These are phyloP conservation scores for Ceyx margarethae DNA, from an alignment of 2,113 vertebrate species.

Conservation along the genomic window DNA sequence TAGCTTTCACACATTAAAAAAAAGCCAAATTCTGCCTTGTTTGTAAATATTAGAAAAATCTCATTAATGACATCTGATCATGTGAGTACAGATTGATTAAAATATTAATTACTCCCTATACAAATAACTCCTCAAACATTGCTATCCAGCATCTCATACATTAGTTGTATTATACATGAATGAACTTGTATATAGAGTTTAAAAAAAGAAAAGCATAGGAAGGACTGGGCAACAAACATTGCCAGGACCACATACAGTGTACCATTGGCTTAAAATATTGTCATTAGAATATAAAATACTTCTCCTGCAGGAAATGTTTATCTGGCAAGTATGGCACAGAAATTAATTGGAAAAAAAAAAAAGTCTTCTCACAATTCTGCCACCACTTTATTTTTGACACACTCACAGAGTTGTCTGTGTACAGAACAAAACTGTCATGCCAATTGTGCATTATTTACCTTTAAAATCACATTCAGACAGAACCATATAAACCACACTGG, in stretches of 20 bases:
- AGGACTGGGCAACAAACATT: background rate
- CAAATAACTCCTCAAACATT: background rate
- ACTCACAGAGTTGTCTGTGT: background rate
- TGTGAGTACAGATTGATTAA: background rate
- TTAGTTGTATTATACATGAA: background rate
- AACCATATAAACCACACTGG: slow-evolving; percentile 91
- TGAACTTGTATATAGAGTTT: background rate
- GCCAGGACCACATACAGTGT: background rate
- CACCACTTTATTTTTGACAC: background rate
- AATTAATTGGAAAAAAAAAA: background rate
- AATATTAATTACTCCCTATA: background rate
- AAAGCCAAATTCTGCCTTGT: background rate
- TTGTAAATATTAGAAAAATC: background rate
- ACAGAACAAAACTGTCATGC: slow-evolving; percentile 33
- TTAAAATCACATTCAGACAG: slow-evolving; percentile 94
- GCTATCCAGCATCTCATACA: background rate
- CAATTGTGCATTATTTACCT: slow-evolving; percentile 79
- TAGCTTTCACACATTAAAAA: background rate
- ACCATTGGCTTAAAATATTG: background rate
- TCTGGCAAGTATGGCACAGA: background rate
- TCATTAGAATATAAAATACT: background rate
- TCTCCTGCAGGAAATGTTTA: background rate
- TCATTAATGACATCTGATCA: background rate
- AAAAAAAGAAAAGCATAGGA: background rate
- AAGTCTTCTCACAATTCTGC: background rate